Conservation (phyloP, 2,888 invertebrate genomes). For the Rhagonycha fulva region DNA sequence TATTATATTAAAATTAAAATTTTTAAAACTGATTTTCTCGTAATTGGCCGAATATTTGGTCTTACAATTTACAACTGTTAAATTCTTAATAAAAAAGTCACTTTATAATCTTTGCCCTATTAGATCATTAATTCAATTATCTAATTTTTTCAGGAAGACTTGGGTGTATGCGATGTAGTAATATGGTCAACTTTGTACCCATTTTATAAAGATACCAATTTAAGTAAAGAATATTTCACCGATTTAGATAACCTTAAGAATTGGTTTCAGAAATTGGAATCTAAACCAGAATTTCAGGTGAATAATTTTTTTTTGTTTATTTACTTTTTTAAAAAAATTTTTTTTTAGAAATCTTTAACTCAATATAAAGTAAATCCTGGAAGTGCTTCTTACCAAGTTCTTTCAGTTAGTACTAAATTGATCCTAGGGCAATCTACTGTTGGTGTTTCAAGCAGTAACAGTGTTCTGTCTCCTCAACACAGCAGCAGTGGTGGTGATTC, state of each 20-base stretch:
- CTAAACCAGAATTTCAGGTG: slow-evolving; percentile 64
- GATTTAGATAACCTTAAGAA: slow-evolving; percentile 59
- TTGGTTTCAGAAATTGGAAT: slow-evolving; percentile 67
- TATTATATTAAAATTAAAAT: too few species aligned
- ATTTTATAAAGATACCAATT: slow-evolving; percentile 61
- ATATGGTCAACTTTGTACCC: slow-evolving; percentile 77
- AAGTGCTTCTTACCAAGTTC: slow-evolving; percentile 44
- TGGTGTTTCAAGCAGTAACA: slow-evolving; percentile 25
- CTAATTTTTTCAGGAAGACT: not conserved
- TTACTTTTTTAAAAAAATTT: not conserved
- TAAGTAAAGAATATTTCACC: slow-evolving; percentile 60
- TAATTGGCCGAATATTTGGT: too few species aligned
- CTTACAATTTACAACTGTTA: too few species aligned
- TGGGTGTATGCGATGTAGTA: slow-evolving; percentile 66
- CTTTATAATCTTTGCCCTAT: too few species aligned
- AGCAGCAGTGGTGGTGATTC: slow-evolving; percentile 53
- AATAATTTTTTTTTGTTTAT: slow-evolving; percentile 18
- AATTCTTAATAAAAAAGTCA: too few species aligned
- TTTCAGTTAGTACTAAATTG: slow-evolving; percentile 47
- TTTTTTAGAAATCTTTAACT: slow-evolving; percentile 48
- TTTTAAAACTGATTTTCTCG: too few species aligned
- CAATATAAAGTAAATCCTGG: slow-evolving; percentile 42
- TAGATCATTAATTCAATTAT: not conserved
- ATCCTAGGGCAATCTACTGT: slow-evolving; percentile 12
- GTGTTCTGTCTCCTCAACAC: slow-evolving; percentile 51